Conservation (phyloP, 2,113 vertebrate species). For the Silurus meridionalis region DNA sequence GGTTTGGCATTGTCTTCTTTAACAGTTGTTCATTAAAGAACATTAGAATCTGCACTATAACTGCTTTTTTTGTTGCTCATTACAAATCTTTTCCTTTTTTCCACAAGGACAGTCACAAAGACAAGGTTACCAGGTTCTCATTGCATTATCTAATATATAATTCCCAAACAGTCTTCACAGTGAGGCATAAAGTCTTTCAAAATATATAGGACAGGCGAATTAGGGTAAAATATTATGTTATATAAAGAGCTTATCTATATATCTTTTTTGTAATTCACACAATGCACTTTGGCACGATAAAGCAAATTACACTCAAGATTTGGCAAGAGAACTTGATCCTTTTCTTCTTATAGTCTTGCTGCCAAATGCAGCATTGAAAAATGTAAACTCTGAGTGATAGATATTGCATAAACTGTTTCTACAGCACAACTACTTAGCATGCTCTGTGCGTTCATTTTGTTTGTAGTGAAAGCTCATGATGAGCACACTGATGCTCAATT, state of each 20-base stretch:
- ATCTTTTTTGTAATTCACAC: neutral
- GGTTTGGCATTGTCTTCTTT: slow-evolving; percentile 63
- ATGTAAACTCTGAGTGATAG: neutral
- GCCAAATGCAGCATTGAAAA: neutral
- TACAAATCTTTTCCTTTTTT: slow-evolving; percentile 11
- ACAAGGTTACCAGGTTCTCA: slow-evolving; percentile 24
- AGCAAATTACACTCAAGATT: neutral
- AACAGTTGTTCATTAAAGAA: slow-evolving; percentile 66
- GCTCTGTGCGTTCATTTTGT: slow-evolving; percentile 52
- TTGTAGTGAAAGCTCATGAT: slow-evolving; percentile 65
- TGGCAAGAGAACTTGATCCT: neutral
- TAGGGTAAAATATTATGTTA: neutral
- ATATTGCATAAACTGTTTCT: slow-evolving; percentile 39
- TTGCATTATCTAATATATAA: slow-evolving; percentile 32
- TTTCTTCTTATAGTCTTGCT: neutral
- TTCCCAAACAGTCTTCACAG: slow-evolving; percentile 23
- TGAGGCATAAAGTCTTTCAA: neutral
- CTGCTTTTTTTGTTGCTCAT: slow-evolving; percentile 59
- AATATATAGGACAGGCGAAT: neutral
- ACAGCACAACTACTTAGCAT: slow-evolving; percentile 49
- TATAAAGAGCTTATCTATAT: slow-evolving; percentile 7
- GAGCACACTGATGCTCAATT: slow-evolving; percentile 66
- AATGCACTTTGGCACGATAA: neutral
- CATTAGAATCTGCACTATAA: slow-evolving; percentile 63
- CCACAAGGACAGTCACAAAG: slow-evolving; percentile 54